Percentiles rank a stretch among this genome's conserved stretches.
These are phyloP conservation scores for Mustelus asterias DNA, from an alignment of 2,113 vertebrate genomes.

Conservation along the genomic window DNA sequence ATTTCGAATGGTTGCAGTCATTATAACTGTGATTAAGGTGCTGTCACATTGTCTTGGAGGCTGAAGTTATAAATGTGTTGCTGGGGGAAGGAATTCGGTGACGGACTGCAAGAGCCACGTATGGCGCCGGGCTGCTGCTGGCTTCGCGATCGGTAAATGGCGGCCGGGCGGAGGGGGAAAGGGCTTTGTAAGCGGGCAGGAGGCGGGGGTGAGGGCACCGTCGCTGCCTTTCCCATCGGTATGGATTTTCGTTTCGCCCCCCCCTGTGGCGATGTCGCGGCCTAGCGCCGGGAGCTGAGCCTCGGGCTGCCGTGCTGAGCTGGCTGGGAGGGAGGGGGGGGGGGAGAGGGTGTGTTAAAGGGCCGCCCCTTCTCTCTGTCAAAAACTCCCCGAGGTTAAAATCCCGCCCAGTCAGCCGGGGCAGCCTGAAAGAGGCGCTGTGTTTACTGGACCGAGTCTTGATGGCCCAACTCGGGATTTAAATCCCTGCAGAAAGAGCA, in stretches of 20 bases:
- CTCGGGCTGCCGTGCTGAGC: background rate
- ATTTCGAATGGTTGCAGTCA: background rate
- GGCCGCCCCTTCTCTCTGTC: background rate
- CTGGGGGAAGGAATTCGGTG: background rate
- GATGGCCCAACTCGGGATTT: background rate
- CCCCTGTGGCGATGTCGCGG: background rate
- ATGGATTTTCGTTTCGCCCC: no score
- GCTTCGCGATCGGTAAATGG: background rate
- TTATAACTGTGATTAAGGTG: background rate
- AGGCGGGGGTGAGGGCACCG: background rate
- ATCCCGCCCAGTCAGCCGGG: background rate
- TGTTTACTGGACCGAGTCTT: background rate
- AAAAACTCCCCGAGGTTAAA: no score
- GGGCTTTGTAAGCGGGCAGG: background rate
- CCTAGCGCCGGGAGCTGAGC: background rate
- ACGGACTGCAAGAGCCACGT: slow-evolving; percentile 22
- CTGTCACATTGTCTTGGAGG: background rate
- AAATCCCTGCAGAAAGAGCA: background rate
- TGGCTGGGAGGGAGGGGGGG: background rate
- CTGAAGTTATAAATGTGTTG: background rate
- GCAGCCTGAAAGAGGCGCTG: background rate
- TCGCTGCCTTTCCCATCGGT: background rate
- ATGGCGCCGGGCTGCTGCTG: background rate
- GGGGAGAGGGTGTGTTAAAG: fast-evolving
- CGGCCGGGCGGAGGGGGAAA: background rate